A percentile compares a stretch with the other conserved stretches of the same genome.
Conservation (phyloP, 2,113 vertebrate species). For the Microcebus tavaratra region DNA sequence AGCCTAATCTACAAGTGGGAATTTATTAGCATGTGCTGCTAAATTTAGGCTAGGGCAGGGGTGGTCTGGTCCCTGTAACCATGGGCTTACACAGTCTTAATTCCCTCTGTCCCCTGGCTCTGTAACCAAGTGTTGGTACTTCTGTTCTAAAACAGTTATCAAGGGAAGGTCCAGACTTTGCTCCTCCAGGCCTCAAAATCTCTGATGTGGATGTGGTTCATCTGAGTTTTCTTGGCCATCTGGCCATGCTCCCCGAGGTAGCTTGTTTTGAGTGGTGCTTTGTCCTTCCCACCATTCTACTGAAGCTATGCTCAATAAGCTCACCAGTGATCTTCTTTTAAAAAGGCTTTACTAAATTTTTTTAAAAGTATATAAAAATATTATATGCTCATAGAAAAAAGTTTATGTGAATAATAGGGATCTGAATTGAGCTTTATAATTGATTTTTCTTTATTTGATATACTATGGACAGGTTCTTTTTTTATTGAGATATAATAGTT, state of each 20-base stretch:
- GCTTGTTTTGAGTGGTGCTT: neutral
- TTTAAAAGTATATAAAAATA: neutral
- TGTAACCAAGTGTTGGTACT: neutral
- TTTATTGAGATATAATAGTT: too few relatives aligned
- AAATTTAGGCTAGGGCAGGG: neutral
- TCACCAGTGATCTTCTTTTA: neutral
- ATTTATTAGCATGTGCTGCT: neutral
- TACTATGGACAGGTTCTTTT: neutral
- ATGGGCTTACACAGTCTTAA: neutral
- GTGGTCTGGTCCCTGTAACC: neutral
- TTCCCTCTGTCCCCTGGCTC: neutral
- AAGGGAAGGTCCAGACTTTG: neutral
- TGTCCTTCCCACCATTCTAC: fast-evolving
- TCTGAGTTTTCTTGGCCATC: neutral
- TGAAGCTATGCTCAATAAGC: neutral
- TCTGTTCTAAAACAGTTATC: neutral
- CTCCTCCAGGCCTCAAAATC: neutral
- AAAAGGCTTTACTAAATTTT: neutral
- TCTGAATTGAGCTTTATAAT: neutral
- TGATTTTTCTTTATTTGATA: neutral
- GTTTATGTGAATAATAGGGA: neutral
- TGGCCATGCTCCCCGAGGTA: too few relatives aligned
- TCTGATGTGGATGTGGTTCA: neutral
- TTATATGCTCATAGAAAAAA: neutral
- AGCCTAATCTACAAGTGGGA: neutral